Evolutionary conservation across 2,888 invertebrate species (phyloP).

Genomic region (Pandemis corylana): DNA sequence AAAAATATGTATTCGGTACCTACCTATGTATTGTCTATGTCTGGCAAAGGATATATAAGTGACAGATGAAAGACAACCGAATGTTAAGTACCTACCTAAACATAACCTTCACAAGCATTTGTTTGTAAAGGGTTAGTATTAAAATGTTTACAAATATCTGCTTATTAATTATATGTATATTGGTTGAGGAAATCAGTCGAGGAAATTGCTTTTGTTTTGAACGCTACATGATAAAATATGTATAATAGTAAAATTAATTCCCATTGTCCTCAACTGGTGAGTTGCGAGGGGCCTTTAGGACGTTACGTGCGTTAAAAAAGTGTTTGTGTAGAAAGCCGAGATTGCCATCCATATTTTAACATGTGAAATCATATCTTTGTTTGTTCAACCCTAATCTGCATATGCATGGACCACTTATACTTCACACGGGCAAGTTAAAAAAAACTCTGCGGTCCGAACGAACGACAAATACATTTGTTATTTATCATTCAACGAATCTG

Average conservation of each 20-base stretch:
- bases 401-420: constrained; percentile 74
- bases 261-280: constrained; percentile 19
- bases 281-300: constrained; percentile 21
- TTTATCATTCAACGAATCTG: constrained; percentile 74
- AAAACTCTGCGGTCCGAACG: constrained; percentile 73
- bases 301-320: constrained; percentile 37
- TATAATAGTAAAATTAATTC: constrained; percentile 8
- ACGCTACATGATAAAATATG: background rate
- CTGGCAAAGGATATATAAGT: too few relatives aligned
- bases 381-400: constrained; percentile 74
- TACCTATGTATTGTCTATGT: too few relatives aligned
- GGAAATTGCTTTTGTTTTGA: background rate
- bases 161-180: background rate
- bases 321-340: constrained; percentile 73
- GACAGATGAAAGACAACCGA: too few relatives aligned
- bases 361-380: constrained; percentile 78
- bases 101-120: too few relatives aligned
- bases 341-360: constrained; percentile 72
- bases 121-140: background rate
- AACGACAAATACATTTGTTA: constrained; percentile 77
- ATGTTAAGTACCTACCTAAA: too few relatives aligned
- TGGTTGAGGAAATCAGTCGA: background rate
- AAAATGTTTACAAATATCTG: background rate
- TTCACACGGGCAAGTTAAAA: constrained; percentile 61
- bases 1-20: too few relatives aligned